Base-by-base conservation (phyloP, 53 echinoderm and acorn worm genomes). In the Stichopus horrens region DNA sequence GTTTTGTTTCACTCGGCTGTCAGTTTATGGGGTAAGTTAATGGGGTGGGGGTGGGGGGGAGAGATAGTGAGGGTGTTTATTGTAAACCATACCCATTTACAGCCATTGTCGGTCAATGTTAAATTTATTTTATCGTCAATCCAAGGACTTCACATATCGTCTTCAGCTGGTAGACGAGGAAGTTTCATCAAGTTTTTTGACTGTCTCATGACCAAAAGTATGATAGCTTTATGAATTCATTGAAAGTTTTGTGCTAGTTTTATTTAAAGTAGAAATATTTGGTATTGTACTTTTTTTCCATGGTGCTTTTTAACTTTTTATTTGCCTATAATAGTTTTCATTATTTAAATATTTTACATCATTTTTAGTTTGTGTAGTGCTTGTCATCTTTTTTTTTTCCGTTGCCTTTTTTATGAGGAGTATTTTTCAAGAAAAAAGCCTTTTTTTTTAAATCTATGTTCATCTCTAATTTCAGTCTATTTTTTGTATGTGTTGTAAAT, bases 401-500 rank as follows among this genome's bases (percentile, higher is more conserved):
- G 8, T 79, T 75, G 23, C 23, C 7, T 63, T 63, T 63, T 16
- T 63, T 63, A 63, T 16, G 11, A 63, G 63, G 63, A 63, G 63
- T 63, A 63, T 63, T 63, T 63, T 63, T 8, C 16, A 16, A 63
- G 63, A 63, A 63, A 63, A 63, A 13, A 63, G 63, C n/a, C 54
- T 6, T 53, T 79, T 79, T 78, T 79, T 9, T 37, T 19, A 75
- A 23, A 23, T 75, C 79, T 79, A 79, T 52, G 18, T 77, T 77
- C 23, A 16, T 37, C 37, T 77, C 20, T 74, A 19, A 52, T 79
- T 79, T 79, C 55, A n/a, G 53, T 79, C 52, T 79, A 9, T 11
- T 54, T 79, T 79, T 79, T 4, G 79, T 79, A 79, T 19, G 55
- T 79, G 55, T 79, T 79, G 79, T 79, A 79, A 79, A 79, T 79